Conservation (phyloP, 2,888 invertebrate genomes). For the Odontocerum albicorne region DNA sequence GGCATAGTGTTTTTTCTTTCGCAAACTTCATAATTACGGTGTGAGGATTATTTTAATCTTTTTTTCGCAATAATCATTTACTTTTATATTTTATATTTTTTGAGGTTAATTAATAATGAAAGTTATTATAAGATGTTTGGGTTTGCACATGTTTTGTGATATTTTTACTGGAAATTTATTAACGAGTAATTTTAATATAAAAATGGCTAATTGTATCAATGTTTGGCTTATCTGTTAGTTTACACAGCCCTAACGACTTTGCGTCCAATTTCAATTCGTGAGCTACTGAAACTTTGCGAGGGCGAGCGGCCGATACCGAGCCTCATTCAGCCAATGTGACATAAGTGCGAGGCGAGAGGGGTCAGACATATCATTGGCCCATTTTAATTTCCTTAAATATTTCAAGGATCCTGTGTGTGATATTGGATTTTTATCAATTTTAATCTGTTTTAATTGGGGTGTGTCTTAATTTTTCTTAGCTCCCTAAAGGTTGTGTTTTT, state of each 20-base stretch:
- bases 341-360: no score
- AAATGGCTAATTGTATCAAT: no score
- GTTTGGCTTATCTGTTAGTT: no score
- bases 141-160: conserved; percentile 1
- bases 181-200: no score
- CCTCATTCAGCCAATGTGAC: no score
- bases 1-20: conserved; percentile 1
- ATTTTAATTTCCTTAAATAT: no score
- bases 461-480: no score
- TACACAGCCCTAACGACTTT: conserved; percentile 3
- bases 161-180: conserved; percentile 1
- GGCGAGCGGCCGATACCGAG: background rate
- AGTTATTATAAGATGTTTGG: conserved; percentile 1
- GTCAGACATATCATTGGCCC: no score
- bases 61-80: background rate
- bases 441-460: no score
- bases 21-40: background rate
- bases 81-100: background rate
- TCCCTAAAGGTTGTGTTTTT: no score
- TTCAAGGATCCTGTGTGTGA: no score
- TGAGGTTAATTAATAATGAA: conserved; percentile 1
- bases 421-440: no score
- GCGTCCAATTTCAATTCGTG: background rate
- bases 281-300: background rate
- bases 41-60: conserved; percentile 5